Evolutionary conservation across 1,140 invertebrate species (phyloP).

Genomic region (Papilio polyxenes): DNA sequence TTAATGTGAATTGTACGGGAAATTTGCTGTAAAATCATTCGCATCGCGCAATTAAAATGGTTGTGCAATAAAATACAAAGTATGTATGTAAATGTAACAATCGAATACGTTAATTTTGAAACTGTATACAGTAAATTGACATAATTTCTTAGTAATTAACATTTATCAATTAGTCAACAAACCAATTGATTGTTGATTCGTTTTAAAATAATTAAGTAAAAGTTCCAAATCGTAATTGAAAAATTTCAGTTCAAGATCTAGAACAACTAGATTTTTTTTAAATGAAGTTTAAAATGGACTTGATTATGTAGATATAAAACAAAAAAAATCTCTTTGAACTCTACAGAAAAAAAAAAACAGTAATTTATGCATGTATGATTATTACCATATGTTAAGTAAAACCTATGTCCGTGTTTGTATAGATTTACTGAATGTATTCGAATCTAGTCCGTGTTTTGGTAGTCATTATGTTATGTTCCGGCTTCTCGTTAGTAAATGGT

Average conservation of each 20-base stretch:
- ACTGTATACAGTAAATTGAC: not conserved
- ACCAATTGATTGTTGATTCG: too few species aligned
- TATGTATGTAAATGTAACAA: not conserved
- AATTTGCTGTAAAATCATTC: not conserved
- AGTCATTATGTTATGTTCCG: constrained; percentile 27
- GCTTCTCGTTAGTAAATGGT: constrained; percentile 26
- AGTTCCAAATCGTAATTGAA: too few species aligned
- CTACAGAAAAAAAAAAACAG: not conserved
- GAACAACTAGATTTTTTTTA: too few species aligned
- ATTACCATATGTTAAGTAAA: constrained; percentile 2
- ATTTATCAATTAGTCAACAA: too few species aligned
- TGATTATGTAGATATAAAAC: too few species aligned
- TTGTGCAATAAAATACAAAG: not conserved
- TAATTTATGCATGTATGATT: not conserved
- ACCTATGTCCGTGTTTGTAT: constrained; percentile 15
- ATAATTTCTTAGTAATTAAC: not conserved
- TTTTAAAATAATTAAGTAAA: too few species aligned
- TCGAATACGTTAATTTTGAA: not conserved
- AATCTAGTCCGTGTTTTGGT: not conserved
- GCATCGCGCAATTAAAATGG: not conserved
- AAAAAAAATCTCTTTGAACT: too few species aligned
- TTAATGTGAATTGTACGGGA: not conserved
- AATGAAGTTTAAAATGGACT: too few species aligned
- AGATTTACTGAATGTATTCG: constrained; percentile 12
- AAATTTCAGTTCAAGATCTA: too few species aligned